phyloP scores from a whole-genome alignment of 1,140 invertebrate species.

The Triops longicaudatus region DNA sequence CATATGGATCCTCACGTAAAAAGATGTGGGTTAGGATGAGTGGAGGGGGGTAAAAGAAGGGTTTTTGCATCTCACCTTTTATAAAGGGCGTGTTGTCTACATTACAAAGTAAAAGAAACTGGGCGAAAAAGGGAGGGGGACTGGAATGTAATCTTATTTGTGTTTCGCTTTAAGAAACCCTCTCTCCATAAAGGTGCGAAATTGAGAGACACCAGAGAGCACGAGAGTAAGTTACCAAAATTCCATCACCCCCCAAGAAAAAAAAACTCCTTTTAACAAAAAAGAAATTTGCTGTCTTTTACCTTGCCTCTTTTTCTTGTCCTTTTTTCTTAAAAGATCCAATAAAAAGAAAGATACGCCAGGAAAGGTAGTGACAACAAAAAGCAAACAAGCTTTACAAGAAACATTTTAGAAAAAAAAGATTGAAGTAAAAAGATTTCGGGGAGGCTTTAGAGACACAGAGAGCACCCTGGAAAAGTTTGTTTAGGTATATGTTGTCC shows the following conservation, averaged over 20 bases:
- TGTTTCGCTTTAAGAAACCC: conserved; percentile 2
- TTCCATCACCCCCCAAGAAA: background rate
- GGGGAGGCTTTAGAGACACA: background rate
- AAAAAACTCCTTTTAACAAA: background rate
- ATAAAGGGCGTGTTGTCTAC: background rate
- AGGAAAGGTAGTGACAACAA: too few relatives aligned
- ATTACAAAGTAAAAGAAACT: background rate
- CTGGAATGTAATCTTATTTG: conserved; percentile 15
- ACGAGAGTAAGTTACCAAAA: conserved; percentile 5
- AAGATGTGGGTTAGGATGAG: too few relatives aligned
- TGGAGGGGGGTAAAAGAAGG: too few relatives aligned
- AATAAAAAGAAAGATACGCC: background rate
- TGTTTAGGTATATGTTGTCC: conserved; percentile 4
- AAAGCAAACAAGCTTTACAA: background rate
- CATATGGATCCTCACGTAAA: background rate
- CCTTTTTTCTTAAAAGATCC: background rate
- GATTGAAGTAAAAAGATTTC: background rate
- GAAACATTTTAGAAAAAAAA: background rate
- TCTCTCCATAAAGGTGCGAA: conserved; percentile 10
- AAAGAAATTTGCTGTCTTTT: background rate
- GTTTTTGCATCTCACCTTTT: background rate
- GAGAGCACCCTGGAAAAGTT: background rate
- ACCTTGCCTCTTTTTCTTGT: background rate
- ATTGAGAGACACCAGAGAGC: conserved; percentile 14
- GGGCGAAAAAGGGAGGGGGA: background rate